phyloP scores from a whole-genome alignment of 2,797 vertebrate genomes.

The Premnoplex brunnescens region DNA sequence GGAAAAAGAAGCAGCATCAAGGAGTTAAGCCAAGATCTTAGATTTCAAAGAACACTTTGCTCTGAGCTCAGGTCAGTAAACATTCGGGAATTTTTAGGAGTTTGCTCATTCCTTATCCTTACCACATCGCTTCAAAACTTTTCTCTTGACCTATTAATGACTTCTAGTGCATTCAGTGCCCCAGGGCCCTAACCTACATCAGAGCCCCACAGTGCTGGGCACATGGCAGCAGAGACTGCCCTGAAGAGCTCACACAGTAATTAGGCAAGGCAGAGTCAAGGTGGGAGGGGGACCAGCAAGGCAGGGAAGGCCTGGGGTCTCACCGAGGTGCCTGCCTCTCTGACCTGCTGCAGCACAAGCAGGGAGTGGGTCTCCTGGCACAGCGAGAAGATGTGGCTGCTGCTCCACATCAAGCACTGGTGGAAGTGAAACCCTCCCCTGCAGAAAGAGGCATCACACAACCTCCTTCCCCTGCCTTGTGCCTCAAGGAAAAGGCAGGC shows the following conservation, averaged over 20 bases:
- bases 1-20: background rate
- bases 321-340: background rate
- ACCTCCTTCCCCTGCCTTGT: background rate
- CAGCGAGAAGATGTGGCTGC: accelerated
- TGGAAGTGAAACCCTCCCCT: background rate
- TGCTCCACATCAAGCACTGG: background rate
- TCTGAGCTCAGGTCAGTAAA: background rate
- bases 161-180: background rate
- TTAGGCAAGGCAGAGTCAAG: background rate
- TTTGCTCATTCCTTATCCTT: background rate
- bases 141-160: conserved; percentile 27
- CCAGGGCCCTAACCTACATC: conserved; percentile 29
- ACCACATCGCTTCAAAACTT: background rate
- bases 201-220: background rate
- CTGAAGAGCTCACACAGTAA: background rate
- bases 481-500: accelerated
- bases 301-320: background rate
- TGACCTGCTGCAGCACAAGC: background rate
- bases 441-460: accelerated
- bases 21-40: background rate
- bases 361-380: background rate
- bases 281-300: background rate
- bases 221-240: background rate
- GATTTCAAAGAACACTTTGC: background rate
- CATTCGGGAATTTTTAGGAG: background rate